Base-by-base conservation (phyloP, 2,888 invertebrate species). In the Chloroclysta siterata region DNA sequence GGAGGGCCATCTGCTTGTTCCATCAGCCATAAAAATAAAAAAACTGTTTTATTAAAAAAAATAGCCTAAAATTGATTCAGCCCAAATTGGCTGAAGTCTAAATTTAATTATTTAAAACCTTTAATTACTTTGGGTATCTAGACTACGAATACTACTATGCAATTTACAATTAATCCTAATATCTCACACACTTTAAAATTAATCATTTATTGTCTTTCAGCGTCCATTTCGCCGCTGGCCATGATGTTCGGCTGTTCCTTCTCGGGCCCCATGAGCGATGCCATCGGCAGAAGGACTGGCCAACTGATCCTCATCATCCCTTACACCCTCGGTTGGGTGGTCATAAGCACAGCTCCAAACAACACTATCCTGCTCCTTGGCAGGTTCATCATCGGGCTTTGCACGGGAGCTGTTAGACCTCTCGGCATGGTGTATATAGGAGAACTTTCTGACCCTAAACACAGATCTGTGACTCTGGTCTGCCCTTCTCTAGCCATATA, bases 371-470 rank as follows among this genome's bases (percentile, higher is more conserved):
- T 87, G 51, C 68, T 87, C 4, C 42, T 81, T 2, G 85, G 83
- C 41, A 77, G 86, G 61, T 80, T 82, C 44, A 58, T 87, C 5
- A 76, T 78, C 1, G 86, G 86, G 0, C 2, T 85, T 0, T 76
- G 77, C 36, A 69, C 76, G 0, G 86, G 87, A 14, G 74, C 83
- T 2, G 69, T 73, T 5, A 80, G 81, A 65, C 76, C 86, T 4
- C 61, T 78, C 7, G 60, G 62, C 54, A 67, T 82, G 64, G 84
- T 86, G 0, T 87, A 84, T 56, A 68, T 87, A 2, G 79, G 84
- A 53, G 87, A 87, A 75, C 66, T 82, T 8, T 75, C 81, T 0
- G 81, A 81, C 13, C 86, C 87, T 0, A 84, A 82, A 63, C 78
- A 81, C 53, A 78, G 87, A 74, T 69, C 76, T 0, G 63, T 79